phyloP scores from a whole-genome alignment of 2,113 vertebrate species.

The Rhinogobius similis region DNA sequence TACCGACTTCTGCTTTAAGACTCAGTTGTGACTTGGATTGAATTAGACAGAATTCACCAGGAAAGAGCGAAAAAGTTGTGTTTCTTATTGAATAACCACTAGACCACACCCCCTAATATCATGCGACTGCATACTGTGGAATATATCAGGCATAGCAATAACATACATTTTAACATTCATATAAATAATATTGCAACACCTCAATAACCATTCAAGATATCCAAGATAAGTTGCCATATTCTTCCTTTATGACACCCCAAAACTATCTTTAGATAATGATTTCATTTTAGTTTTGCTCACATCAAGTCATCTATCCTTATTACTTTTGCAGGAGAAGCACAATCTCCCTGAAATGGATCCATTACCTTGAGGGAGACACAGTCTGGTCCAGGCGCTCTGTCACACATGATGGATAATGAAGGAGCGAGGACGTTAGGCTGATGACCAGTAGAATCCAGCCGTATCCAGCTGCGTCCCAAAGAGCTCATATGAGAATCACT shows the following conservation, averaged over 20 bases:
- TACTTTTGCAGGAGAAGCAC: slow-evolving; percentile 5
- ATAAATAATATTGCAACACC: no score
- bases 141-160: no score
- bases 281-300: background rate
- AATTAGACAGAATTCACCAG: no score
- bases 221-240: no score
- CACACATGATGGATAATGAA: slow-evolving; percentile 22
- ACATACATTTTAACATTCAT: no score
- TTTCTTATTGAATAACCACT: no score
- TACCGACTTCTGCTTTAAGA: no score
- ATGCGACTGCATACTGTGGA: no score
- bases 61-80: no score
- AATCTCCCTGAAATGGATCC: slow-evolving; percentile 1
- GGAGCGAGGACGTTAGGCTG: background rate
- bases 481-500: background rate
- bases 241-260: background rate
- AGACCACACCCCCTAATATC: no score
- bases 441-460: background rate
- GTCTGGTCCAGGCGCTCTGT: slow-evolving; percentile 20
- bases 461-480: background rate
- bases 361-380: slow-evolving; percentile 16
- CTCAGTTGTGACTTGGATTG: no score
- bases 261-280: background rate
- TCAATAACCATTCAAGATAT: no score
- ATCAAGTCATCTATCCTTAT: background rate